Evolutionary conservation across 2,888 invertebrate genomes (phyloP).

Genomic region (Saturnia pavonia): DNA sequence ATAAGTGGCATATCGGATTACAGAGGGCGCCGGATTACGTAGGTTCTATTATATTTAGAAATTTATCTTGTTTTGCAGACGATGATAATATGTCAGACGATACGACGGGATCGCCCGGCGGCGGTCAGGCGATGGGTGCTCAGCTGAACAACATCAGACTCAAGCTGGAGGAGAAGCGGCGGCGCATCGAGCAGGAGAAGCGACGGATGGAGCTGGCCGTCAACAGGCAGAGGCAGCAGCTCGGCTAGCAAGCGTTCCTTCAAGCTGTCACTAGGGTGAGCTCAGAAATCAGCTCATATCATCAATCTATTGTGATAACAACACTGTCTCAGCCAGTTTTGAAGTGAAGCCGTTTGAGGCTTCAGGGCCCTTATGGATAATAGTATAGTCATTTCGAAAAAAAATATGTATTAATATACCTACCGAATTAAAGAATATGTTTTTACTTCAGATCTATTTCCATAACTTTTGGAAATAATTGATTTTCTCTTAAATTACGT

Average conservation of each 20-base stretch:
- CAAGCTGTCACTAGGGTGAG: constrained; percentile 92
- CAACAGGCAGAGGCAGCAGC: constrained; percentile 92
- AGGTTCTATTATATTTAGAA: too few relatives aligned
- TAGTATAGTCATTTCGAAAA: too few relatives aligned
- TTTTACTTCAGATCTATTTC: too few relatives aligned
- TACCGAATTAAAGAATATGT: too few relatives aligned
- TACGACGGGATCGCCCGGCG: constrained; percentile 29
- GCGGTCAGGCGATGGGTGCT: constrained; percentile 84
- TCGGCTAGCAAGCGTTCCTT: constrained; percentile 95
- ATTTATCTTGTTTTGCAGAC: constrained; percentile 51
- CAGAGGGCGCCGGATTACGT: too few relatives aligned
- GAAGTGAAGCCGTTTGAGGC: too few relatives aligned
- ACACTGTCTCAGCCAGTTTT: not conserved
- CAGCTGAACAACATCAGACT: constrained; percentile 94
- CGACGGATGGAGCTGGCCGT: constrained; percentile 92
- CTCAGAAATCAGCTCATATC: too few relatives aligned
- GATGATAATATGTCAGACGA: constrained; percentile 69
- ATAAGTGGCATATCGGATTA: too few relatives aligned
- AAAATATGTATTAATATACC: too few relatives aligned
- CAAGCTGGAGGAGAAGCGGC: constrained; percentile 95
- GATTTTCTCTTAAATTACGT: too few relatives aligned
- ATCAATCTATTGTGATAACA: not conserved
- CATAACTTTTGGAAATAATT: too few relatives aligned
- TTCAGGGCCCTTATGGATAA: too few relatives aligned
- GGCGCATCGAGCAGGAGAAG: constrained; percentile 96